phyloP scores from a whole-genome alignment of 2,113 vertebrate genomes.

The Chamaea fasciata region DNA sequence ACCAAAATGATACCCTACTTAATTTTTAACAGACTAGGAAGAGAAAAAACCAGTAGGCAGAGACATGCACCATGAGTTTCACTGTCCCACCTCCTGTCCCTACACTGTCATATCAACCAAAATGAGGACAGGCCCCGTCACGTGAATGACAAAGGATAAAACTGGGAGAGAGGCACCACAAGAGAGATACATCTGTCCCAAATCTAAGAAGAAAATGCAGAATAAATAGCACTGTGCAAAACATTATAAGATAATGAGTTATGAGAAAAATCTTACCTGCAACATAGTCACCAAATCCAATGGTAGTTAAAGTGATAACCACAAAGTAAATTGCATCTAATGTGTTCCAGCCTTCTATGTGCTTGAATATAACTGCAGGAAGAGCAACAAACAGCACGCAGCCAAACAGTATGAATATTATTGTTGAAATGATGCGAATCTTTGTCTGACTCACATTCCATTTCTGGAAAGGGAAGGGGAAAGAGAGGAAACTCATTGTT shows the following conservation, averaged over 20 bases:
- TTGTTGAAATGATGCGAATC: constrained; percentile 95
- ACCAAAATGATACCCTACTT: background rate
- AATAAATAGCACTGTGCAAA: background rate
- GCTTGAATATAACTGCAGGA: constrained; percentile 93
- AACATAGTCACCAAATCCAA: constrained; percentile 97
- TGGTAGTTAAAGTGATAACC: constrained; percentile 97
- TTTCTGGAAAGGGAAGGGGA: constrained; percentile 75
- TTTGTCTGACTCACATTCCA: constrained; percentile 99
- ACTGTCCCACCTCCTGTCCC: background rate
- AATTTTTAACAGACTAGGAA: background rate
- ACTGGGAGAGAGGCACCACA: background rate
- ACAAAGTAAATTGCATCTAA: constrained; percentile 98
- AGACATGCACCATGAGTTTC: background rate
- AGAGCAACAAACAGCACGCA: constrained; percentile 95
- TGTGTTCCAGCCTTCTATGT: constrained; percentile 96
- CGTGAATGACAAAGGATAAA: background rate
- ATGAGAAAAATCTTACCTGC: constrained; percentile 79
- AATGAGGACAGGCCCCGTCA: background rate
- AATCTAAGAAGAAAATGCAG: background rate
- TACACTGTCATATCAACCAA: background rate
- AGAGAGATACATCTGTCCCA: background rate
- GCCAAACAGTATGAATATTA: constrained; percentile 96
- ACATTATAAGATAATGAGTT: background rate
- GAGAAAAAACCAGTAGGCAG: background rate
- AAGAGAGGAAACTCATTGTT: constrained; percentile 25